phyloP scores from a whole-genome alignment of 1,140 invertebrate species.

The Oreohelix idahoensis region DNA sequence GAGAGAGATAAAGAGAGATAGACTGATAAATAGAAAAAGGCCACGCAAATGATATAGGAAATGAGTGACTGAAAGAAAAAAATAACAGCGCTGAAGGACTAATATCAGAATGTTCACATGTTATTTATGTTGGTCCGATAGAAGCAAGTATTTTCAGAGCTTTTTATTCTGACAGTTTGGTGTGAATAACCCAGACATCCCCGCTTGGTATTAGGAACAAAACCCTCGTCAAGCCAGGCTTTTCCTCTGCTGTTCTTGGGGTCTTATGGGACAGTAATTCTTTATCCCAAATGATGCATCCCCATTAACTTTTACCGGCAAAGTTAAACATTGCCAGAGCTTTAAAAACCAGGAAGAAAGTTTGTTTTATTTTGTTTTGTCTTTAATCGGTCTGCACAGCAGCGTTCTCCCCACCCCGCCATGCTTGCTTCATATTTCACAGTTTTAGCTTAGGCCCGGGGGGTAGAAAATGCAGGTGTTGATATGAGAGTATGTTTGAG shows the following conservation, averaged over 20 bases:
- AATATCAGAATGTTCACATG: neutral
- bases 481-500: neutral
- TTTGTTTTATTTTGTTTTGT: neutral
- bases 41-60: neutral
- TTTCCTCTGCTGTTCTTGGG: neutral
- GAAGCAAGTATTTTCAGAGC: neutral
- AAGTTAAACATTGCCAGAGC: neutral
- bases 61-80: neutral
- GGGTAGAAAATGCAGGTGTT: neutral
- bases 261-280: constrained; percentile 9
- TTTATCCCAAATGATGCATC: neutral
- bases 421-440: neutral
- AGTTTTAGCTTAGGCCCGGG: neutral
- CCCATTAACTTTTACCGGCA: neutral
- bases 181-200: constrained; percentile 1
- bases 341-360: neutral
- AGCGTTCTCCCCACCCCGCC: neutral
- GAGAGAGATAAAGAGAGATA: too few species aligned
- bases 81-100: neutral
- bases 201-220: neutral
- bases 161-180: neutral
- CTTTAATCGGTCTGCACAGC: neutral
- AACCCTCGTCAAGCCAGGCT: neutral
- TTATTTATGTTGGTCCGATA: neutral
- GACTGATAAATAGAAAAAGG: too few species aligned